A percentile compares a stretch with the other conserved stretches of the same genome.
Evolutionary conservation across 2,113 vertebrate genomes (phyloP).

Genomic region (Periophthalmus modestus): DNA sequence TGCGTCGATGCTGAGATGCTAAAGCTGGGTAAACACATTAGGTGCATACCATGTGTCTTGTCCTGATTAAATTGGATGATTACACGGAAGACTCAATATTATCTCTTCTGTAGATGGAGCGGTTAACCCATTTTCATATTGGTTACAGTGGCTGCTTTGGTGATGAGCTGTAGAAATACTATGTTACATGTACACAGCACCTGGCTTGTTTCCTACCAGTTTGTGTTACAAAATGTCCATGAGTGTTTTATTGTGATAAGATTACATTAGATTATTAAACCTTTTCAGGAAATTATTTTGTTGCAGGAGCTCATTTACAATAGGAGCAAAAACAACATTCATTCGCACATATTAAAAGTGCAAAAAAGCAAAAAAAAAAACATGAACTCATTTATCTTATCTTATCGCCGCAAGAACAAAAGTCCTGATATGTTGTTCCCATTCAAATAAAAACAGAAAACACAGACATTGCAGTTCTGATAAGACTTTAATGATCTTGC

Average conservation of each 20-base stretch:
- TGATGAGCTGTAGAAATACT: neutral
- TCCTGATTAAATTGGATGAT: conserved; percentile 24
- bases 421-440: neutral
- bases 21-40: conserved; percentile 42
- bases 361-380: too few relatives aligned
- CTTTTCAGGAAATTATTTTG: too few relatives aligned
- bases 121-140: neutral
- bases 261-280: too few relatives aligned
- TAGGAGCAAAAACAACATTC: too few relatives aligned
- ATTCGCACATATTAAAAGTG: too few relatives aligned
- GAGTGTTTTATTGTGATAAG: neutral
- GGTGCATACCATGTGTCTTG: conserved; percentile 24
- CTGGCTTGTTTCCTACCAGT: neutral
- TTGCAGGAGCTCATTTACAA: too few relatives aligned
- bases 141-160: neutral
- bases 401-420: neutral
- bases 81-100: conserved; percentile 1
- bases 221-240: neutral
- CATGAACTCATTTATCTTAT: too few relatives aligned
- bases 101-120: neutral
- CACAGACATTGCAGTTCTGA: neutral
- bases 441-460: conserved; percentile 2
- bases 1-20: conserved; percentile 24
- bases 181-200: too few relatives aligned
- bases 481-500: too few relatives aligned